Evolutionary conservation across 2,888 invertebrate genomes (phyloP), one percentile per base, ranked within the genome.

Genomic region (Myathropa florea): DNA sequence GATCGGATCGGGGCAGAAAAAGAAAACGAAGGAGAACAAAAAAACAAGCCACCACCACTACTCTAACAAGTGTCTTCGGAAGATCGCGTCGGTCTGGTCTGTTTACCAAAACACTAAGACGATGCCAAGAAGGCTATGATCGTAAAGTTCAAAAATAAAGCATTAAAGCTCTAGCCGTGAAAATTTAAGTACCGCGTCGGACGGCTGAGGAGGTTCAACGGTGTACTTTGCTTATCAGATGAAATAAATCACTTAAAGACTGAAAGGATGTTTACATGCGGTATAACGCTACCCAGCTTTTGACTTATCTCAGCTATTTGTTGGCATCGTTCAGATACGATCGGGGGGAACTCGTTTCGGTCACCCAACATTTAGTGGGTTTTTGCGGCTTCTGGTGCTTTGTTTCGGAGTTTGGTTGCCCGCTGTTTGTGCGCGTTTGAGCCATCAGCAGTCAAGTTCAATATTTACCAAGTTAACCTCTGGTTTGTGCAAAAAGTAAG

Each of bases 51-150:
- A 72, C 36, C n/a, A n/a, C 57, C 30, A 76, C 26, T n/a, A 75
- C 65, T 71, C 21, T 2, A 26, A 64, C 39, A 78, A 71, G 70
- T 64, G 70, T 70, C 23, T 57, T 57, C 12, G 6, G 24, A 23
- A 57, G 57, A 57, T 18, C n/a, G 46, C 46, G 46, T 0, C 12
- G 39, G 46, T 18, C 68, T 76, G 71, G 67, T 84, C 26, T 84
- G 76, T 84, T 84, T 84, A 84, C 59, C 36, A 71, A 59, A 75
- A 64, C 39, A 83, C 24, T 33, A 36, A 23, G 61, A 73, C 24
- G 60, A 39, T 33, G 59, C 28, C 53, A 12, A 21, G n/a, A 82
- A 63, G 63, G 57, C 30, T 18, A 26, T 1, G 24, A 2, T 36
- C 59, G 18, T 53, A 30, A 78, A 71, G 63, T 70, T 61, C 21